phyloP scores from a whole-genome alignment of 2,888 invertebrate species.

The Tetropium fuscum region DNA sequence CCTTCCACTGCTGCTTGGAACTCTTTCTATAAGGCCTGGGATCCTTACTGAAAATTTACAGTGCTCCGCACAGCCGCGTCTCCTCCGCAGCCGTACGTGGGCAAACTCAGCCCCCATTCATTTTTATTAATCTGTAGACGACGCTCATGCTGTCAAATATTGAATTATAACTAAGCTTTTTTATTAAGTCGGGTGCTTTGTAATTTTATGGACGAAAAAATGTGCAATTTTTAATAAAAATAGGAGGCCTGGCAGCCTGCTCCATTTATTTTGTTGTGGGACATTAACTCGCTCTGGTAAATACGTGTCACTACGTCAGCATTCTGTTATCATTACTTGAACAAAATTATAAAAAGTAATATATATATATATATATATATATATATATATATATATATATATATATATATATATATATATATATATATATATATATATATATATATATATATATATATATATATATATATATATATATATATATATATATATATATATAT shows the following conservation, averaged over 20 bases:
- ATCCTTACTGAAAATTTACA: slow-evolving; percentile 35
- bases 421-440: too few relatives aligned
- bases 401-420: too few relatives aligned
- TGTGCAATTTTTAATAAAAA: slow-evolving; percentile 14
- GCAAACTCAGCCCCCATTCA: slow-evolving; percentile 14
- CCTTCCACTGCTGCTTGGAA: slow-evolving; percentile 43
- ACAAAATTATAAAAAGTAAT: too few relatives aligned
- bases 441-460: too few relatives aligned
- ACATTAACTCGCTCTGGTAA: too few relatives aligned
- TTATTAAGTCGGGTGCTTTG: slow-evolving; percentile 16
- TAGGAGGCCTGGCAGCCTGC: background rate
- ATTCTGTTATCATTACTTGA: too few relatives aligned
- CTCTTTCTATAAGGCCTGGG: slow-evolving; percentile 32
- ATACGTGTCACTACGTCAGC: too few relatives aligned
- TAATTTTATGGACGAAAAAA: slow-evolving; percentile 20
- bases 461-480: too few relatives aligned
- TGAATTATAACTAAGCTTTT: slow-evolving; percentile 23
- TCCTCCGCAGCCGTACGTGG: slow-evolving; percentile 8
- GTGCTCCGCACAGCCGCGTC: slow-evolving; percentile 26
- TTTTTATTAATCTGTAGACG: slow-evolving; percentile 24
- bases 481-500: too few relatives aligned
- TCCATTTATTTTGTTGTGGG: too few relatives aligned
- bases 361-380: too few relatives aligned
- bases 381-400: too few relatives aligned
- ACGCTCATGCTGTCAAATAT: slow-evolving; percentile 25